These are phyloP conservation scores for Mizuhopecten yessoensis DNA, from an alignment of 1,140 invertebrate species.

Conservation along the genomic window DNA sequence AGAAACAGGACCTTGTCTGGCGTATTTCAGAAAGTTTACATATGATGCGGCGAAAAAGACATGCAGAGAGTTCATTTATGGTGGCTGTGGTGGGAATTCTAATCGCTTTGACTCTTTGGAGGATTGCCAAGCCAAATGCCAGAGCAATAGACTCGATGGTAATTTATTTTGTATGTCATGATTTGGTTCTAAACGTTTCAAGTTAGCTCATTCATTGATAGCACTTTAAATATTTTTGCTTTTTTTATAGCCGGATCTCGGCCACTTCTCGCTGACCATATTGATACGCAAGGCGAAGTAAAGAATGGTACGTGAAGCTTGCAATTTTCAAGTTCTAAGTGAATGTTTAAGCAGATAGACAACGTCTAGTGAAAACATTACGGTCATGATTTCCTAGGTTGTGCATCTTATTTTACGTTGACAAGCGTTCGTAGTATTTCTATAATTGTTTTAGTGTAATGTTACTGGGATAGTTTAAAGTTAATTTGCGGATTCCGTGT, in stretches of 20 bases:
- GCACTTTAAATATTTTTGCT: neutral
- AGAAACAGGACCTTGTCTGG: constrained; percentile 86
- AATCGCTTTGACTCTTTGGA: constrained; percentile 67
- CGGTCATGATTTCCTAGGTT: too few relatives aligned
- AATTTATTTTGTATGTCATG: constrained; percentile 60
- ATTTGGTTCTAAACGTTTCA: constrained; percentile 85
- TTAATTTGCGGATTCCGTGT: too few relatives aligned
- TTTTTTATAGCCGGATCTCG: neutral
- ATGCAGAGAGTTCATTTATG: constrained; percentile 70
- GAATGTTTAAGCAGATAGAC: too few relatives aligned
- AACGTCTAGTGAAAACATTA: too few relatives aligned
- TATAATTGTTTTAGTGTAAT: too few relatives aligned
- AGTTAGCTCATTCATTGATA: too few relatives aligned
- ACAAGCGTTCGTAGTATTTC: too few relatives aligned
- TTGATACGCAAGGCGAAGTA: neutral
- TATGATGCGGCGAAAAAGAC: constrained; percentile 61
- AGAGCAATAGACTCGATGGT: constrained; percentile 66
- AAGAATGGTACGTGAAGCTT: neutral
- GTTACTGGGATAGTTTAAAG: too few relatives aligned
- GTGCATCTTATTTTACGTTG: too few relatives aligned
- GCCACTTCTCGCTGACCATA: neutral
- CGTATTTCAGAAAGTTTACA: constrained; percentile 80
- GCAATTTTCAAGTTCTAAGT: too few relatives aligned
- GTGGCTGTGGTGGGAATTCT: constrained; percentile 72
- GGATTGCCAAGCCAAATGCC: constrained; percentile 68